Base-by-base conservation (phyloP, 2,797 vertebrate species). In the Microchirus variegatus region DNA sequence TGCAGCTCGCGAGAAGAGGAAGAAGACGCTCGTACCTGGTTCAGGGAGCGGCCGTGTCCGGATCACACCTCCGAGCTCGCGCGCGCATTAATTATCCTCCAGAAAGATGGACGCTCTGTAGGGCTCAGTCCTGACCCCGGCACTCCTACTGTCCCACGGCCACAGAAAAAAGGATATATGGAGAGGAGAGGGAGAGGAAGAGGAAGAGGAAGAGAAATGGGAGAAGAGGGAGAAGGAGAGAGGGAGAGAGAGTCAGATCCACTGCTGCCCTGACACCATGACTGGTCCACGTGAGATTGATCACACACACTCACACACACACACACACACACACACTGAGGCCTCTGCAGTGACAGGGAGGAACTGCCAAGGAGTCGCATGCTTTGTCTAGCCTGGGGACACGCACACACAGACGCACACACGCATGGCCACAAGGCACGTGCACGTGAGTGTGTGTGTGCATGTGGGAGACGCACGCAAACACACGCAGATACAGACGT, bases 251-350 rank as follows among this genome's bases (percentile, higher is more conserved):
- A 91, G 88, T 91, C 87, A 90, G 84, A 91, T 89, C 77, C 87
- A 80, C 86, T 83, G 82, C 89, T 85, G 88, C 82, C 85, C 87
- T 91, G 89, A 91, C 91, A 92, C 92, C 90, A 92, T 87, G 89
- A 92, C 90, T 91, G 91, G 91, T 91, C 90, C 91, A 89, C 73
- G 81, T 90, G 91, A 93, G 92, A 93, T 92, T 92, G 90, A 93
- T 93, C 91, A 91, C 90, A 91, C 83, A 80, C 80, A 67, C 80
- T 63, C 79, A 63, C 78, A 80, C 86, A 69, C 81, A 82, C 84
- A 82, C 78, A 67, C 80, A 60, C 79, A 63, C 78, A 80, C 86
- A 69, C 81, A 82, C 84, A 82, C 78, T 53, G 72, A 79, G 90
- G 89, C 91, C 89, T 90, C 74, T 79, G 87, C 81, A 48, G 77